Evolutionary conservation across 2,888 invertebrate species (phyloP).

Genomic region (Ethmia dodecea): DNA sequence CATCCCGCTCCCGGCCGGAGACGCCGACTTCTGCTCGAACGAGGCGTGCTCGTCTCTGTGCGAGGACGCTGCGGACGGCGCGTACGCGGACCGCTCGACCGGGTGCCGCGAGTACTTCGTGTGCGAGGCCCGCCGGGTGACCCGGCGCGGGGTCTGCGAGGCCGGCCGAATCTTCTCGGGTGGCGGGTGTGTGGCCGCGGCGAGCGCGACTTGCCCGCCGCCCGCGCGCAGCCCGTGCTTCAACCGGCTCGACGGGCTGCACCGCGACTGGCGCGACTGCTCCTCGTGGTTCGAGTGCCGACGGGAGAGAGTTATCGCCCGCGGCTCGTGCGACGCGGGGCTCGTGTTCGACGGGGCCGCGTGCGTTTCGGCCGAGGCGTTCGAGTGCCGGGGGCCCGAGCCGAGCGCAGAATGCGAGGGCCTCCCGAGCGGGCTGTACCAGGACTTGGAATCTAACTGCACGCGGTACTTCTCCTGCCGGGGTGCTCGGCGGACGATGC

Average conservation of each 20-base stretch:
- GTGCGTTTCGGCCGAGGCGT: conserved; percentile 54
- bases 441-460: conserved; percentile 70
- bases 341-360: conserved; percentile 69
- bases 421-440: conserved; percentile 74
- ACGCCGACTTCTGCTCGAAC: conserved; percentile 69
- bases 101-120: conserved; percentile 78
- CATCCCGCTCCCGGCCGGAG: conserved; percentile 67
- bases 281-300: conserved; percentile 70
- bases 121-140: conserved; percentile 70
- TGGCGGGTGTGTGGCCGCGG: conserved; percentile 67
- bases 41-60: conserved; percentile 70
- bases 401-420: conserved; percentile 57
- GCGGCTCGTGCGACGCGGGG: conserved; percentile 63
- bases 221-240: conserved; percentile 64
- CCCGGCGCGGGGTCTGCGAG: conserved; percentile 75
- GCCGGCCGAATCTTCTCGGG: conserved; percentile 70
- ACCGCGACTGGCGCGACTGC: conserved; percentile 69
- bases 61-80: conserved; percentile 69
- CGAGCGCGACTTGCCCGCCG: conserved; percentile 58
- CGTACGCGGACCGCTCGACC: conserved; percentile 73
- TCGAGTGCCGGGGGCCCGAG: conserved; percentile 67
- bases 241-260: conserved; percentile 58
- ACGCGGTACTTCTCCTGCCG: conserved; percentile 72
- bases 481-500: conserved; percentile 49
- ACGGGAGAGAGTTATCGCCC: conserved; percentile 55